Percentiles rank a stretch among this genome's conserved stretches.
phyloP scores from a whole-genome alignment of 1,140 invertebrate genomes.

The Aphis gossypii region DNA sequence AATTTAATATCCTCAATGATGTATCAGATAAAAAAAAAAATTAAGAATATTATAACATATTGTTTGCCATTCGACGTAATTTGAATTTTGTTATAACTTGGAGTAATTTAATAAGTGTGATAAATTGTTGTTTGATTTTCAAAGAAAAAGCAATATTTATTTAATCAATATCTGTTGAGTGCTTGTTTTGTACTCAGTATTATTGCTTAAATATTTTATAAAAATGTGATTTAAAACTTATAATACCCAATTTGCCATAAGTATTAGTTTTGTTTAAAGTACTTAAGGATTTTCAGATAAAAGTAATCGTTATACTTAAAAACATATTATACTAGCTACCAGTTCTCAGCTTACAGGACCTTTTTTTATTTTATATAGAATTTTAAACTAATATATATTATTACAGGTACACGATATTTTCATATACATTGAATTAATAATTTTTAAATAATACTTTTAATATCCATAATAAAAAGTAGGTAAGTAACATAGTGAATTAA shows the following conservation, averaged over 20 bases:
- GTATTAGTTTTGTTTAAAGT: not conserved
- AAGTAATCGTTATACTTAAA: not conserved
- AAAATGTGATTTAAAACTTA: not conserved
- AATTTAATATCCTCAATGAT: not conserved
- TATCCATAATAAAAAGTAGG: too few relatives aligned
- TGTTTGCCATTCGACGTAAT: not conserved
- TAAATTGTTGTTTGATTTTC: not conserved
- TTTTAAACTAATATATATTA: not conserved
- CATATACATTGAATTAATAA: not conserved
- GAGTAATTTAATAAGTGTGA: not conserved
- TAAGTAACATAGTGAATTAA: not conserved
- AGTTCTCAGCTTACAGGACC: not conserved
- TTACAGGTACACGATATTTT: not conserved
- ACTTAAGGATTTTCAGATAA: not conserved
- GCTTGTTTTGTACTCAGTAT: not conserved
- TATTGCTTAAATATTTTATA: not conserved
- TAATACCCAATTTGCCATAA: not conserved
- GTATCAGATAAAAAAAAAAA: too few relatives aligned
- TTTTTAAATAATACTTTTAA: not conserved
- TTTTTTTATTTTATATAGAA: not conserved
- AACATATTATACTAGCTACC: not conserved
- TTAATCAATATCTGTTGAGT: not conserved
- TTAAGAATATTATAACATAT: not conserved
- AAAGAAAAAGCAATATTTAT: not conserved
- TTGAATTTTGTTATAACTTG: not conserved